These are phyloP conservation scores for Mamestra configurata DNA, from an alignment of 1,140 invertebrate genomes.

Conservation along the genomic window DNA sequence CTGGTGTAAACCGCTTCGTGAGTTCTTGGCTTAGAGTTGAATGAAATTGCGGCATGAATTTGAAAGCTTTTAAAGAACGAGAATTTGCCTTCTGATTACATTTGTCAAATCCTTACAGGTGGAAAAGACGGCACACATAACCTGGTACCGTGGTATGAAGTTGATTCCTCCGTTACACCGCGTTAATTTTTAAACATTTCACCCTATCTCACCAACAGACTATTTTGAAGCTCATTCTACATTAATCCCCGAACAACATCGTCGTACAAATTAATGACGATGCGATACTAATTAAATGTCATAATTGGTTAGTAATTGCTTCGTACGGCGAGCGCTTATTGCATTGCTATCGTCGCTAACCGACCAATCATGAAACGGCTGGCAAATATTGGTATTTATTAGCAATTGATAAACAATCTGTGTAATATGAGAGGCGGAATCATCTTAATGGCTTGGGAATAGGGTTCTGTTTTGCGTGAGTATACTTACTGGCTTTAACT, in stretches of 20 bases:
- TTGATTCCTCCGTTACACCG: too few relatives aligned
- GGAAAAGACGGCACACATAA: too few relatives aligned
- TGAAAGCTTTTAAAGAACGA: too few relatives aligned
- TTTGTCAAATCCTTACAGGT: too few relatives aligned
- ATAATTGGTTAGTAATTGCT: slow-evolving; percentile 20
- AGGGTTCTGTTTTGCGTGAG: neutral
- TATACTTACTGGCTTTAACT: too few relatives aligned
- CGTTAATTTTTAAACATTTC: too few relatives aligned
- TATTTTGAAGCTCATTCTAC: neutral
- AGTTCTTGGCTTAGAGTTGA: too few relatives aligned
- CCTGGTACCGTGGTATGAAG: too few relatives aligned
- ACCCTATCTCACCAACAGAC: too few relatives aligned
- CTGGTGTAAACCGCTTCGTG: too few relatives aligned
- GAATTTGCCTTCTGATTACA: too few relatives aligned
- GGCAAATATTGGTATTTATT: neutral
- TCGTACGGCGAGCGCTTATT: neutral
- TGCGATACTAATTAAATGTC: slow-evolving; percentile 2
- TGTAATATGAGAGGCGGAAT: neutral
- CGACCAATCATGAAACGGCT: neutral
- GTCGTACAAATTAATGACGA: neutral
- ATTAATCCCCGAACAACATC: neutral
- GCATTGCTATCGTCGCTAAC: slow-evolving; percentile 3
- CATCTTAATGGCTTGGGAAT: neutral
- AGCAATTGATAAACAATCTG: neutral
- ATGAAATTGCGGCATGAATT: too few relatives aligned